Evolutionary conservation across 2,113 vertebrate genomes (phyloP).

Genomic region (Cebus imitator): DNA sequence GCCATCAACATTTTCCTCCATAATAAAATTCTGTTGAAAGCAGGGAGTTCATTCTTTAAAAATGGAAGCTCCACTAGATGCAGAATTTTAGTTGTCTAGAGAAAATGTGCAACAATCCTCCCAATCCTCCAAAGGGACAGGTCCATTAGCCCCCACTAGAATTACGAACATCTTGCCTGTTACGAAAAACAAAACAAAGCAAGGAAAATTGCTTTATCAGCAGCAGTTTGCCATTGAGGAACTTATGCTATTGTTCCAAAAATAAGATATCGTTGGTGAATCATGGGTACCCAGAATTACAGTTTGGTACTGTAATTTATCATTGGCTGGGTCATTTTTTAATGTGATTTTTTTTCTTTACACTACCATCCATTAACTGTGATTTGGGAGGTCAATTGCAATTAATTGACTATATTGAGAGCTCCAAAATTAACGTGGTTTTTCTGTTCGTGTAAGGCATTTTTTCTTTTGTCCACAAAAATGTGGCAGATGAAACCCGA

Average conservation of each 20-base stretch:
- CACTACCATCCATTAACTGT: neutral
- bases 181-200: neutral
- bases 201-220: neutral
- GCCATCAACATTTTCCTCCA: neutral
- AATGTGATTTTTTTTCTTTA: neutral
- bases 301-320: neutral
- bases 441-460: neutral
- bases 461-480: neutral
- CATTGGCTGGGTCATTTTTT: neutral
- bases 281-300: neutral
- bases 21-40: neutral
- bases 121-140: neutral
- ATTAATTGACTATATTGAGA: neutral
- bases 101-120: neutral
- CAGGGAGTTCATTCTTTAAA: neutral
- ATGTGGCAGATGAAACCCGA: neutral
- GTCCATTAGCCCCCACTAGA: neutral
- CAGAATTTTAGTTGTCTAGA: fast-evolving
- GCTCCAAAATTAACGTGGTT: neutral
- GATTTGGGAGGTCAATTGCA: neutral
- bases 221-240: neutral
- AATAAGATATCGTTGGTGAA: neutral
- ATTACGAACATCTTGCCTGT: neutral
- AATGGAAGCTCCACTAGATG: fast-evolving
- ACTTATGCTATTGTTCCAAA: neutral